phyloP scores from a whole-genome alignment of 2,113 vertebrate genomes.

The Lepidothrix coronata region DNA sequence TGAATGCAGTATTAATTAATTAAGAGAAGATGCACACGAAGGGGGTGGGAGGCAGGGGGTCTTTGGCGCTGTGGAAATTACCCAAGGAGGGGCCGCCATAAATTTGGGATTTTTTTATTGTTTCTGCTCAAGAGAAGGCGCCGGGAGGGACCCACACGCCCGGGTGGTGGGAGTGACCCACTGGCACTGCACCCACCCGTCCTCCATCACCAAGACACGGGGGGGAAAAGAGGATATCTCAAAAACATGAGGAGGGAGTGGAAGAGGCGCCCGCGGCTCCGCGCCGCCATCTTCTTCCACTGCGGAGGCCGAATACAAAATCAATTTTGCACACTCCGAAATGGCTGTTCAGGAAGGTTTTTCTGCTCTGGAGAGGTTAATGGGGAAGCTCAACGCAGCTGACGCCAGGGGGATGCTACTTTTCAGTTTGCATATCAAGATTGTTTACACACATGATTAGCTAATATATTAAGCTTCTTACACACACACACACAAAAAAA shows the following conservation, averaged over 20 bases:
- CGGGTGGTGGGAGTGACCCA: neutral
- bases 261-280: neutral
- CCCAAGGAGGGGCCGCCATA: neutral
- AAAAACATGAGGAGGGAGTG: accelerated
- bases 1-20: constrained; percentile 73
- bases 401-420: neutral
- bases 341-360: neutral
- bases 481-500: neutral
- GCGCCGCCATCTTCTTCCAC: constrained; percentile 42
- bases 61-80: neutral
- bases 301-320: neutral
- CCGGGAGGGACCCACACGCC: accelerated
- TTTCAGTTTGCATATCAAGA: neutral
- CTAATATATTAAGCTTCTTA: neutral
- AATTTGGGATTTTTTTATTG: neutral
- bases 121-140: neutral
- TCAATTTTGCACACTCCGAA: neutral
- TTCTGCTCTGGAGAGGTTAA: neutral
- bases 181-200: neutral
- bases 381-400: neutral
- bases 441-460: neutral
- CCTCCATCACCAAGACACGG: neutral
- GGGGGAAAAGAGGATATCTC: neutral
- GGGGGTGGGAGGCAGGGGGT: neutral
- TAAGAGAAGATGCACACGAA: constrained; percentile 23